Evolutionary conservation across 2,797 vertebrate species (phyloP).

Genomic region (Sparus aurata): DNA sequence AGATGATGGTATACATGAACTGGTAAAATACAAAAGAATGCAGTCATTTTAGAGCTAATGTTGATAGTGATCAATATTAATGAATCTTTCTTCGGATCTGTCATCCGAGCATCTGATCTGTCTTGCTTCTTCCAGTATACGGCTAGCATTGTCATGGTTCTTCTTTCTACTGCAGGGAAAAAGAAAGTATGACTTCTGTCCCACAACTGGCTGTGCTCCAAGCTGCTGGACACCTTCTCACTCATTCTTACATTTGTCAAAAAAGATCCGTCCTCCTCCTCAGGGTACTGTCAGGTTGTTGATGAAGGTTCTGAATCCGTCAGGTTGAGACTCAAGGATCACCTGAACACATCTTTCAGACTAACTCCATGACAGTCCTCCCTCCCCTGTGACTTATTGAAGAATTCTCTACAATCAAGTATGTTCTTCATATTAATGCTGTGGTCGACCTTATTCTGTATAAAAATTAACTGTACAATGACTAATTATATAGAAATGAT

Average conservation of each 20-base stretch:
- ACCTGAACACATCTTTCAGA: too few relatives aligned
- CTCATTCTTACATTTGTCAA: not conserved
- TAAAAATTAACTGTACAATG: too few relatives aligned
- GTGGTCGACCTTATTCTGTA: too few relatives aligned
- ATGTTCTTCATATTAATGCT: too few relatives aligned
- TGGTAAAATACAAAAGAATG: not conserved
- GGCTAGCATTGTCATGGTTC: not conserved
- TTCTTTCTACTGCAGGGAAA: not conserved
- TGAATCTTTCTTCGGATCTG: not conserved
- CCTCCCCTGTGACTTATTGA: too few relatives aligned
- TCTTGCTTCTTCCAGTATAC: constrained; percentile 15
- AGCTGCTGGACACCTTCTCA: not conserved
- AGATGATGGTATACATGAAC: not conserved
- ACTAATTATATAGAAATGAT: not conserved
- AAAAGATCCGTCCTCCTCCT: too few relatives aligned
- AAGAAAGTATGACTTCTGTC: not conserved
- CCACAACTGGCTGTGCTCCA: not conserved
- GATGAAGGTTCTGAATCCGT: too few relatives aligned
- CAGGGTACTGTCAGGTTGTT: too few relatives aligned
- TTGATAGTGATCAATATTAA: not conserved
- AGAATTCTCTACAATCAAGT: too few relatives aligned
- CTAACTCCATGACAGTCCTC: too few relatives aligned
- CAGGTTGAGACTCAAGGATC: too few relatives aligned
- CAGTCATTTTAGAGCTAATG: not conserved
- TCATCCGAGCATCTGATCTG: not conserved